phyloP scores from a whole-genome alignment of 2,113 vertebrate genomes.

The Microcebus lehilahytsara region DNA sequence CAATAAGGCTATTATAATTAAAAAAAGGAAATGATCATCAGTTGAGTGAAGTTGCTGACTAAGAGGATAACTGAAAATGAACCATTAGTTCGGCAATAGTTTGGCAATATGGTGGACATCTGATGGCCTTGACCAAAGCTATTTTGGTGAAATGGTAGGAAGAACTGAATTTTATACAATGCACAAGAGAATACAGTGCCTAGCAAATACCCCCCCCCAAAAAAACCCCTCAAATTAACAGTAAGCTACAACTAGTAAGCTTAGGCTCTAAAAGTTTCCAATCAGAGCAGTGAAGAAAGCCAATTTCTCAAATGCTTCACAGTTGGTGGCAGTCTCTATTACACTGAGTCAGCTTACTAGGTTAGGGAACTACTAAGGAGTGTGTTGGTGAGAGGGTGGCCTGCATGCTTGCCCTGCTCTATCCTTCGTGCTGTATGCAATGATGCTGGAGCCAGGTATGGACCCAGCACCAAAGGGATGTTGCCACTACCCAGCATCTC shows the following conservation, averaged over 20 bases:
- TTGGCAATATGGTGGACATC: neutral
- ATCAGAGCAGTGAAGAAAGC: neutral
- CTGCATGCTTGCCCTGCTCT: neutral
- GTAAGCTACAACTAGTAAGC: neutral
- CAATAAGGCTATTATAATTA: constrained; percentile 5
- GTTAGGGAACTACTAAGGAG: neutral
- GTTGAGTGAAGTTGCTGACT: neutral
- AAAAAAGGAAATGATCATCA: neutral
- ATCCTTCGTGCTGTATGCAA: neutral
- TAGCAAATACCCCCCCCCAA: neutral
- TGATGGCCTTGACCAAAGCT: neutral
- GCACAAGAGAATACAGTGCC: neutral
- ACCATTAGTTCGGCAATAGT: neutral
- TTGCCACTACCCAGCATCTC: neutral
- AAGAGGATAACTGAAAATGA: neutral
- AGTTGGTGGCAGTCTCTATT: neutral
- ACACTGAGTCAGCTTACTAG: neutral
- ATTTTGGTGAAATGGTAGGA: neutral
- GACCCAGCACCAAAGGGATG: neutral
- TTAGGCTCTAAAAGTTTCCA: neutral
- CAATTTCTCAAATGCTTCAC: neutral
- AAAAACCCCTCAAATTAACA: neutral
- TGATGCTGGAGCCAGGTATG: neutral
- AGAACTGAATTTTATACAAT: neutral
- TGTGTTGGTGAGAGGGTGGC: neutral